Percentiles rank a stretch among this genome's conserved stretches.
These are phyloP conservation scores for Drosophila mimetica DNA, from an alignment of 2,888 invertebrate genomes.

Conservation along the genomic window DNA sequence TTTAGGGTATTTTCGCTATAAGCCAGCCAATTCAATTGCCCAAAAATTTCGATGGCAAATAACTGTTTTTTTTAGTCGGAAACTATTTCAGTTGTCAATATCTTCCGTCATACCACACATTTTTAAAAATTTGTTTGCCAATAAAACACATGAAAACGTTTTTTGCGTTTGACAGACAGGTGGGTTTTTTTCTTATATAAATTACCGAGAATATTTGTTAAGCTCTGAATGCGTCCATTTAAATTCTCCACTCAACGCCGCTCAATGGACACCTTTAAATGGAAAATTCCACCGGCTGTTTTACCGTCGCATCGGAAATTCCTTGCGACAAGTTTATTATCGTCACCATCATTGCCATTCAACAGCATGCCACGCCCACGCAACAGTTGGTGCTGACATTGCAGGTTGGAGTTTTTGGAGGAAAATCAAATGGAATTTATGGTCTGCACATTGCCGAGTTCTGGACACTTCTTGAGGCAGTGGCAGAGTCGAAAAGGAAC, in stretches of 20 bases:
- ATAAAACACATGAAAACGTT: no score
- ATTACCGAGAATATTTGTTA: background rate
- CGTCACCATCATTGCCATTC: slow-evolving; percentile 36
- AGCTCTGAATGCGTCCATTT: background rate
- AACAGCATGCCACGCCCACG: slow-evolving; percentile 60
- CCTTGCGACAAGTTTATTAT: slow-evolving; percentile 46
- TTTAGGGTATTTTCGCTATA: background rate
- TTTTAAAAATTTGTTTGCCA: no score
- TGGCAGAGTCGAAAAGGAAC: slow-evolving; percentile 8
- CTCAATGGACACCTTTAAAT: slow-evolving; percentile 10
- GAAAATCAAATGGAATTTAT: slow-evolving; percentile 67
- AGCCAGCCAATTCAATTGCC: background rate
- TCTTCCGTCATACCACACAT: no score
- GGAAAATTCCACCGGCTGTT: slow-evolving; percentile 20
- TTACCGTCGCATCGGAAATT: slow-evolving; percentile 5
- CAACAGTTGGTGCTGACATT: slow-evolving; percentile 72
- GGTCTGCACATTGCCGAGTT: slow-evolving; percentile 38
- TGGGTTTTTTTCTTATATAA: background rate
- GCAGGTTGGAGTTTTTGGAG: slow-evolving; percentile 53
- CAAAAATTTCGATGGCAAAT: background rate
- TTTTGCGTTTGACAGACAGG: background rate
- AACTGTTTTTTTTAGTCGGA: background rate
- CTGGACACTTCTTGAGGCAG: slow-evolving; percentile 16
- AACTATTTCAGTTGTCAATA: background rate
- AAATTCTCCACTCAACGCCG: background rate